Evolutionary conservation across 2,797 vertebrate genomes (phyloP), one percentile per base, ranked within the genome.

Genomic region (Lepus townsendii): DNA sequence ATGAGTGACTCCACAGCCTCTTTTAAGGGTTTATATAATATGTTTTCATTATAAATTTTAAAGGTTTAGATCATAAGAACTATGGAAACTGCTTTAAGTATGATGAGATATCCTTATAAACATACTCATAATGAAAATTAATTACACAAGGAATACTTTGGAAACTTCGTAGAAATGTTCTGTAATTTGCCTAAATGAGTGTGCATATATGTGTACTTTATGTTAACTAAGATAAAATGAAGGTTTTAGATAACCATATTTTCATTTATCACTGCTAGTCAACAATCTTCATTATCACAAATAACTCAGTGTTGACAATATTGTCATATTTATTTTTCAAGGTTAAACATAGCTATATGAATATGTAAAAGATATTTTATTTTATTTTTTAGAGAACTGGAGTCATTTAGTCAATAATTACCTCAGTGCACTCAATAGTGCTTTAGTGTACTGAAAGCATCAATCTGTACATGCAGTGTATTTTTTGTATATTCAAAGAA

Each of bases 331-430:
- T 88, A 65, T 30, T 92, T n/a, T 76, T 92, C 30, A 88, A 80
- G 60, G 19, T 6, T 71, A 66, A 72, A 69, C 88, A 30, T 62
- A 90, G 93, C 26, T 79, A 27, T n/a, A 76, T 26, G 26, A 69
- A 87, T 90, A 60, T 62, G 12, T 65, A 50, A 38, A 71, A 66
- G 16, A 38, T 24, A 63, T 88, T 83, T 75, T 24, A 63, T 88
- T 83, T 75, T 68, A 35, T 16, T 80, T 88, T 88, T 76, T 7
- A 93, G 30, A 60, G 26, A 50, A 68, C 5, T 24, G 76, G 12
- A 30, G 38, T 68, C 72, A 95, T 88, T 85, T 88, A 84, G 10
- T 92, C 38, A 84, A 84, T 88, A 88, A 84, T 90, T 83, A 47
- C 50, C 79, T 92, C 22, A 83, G 16, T 63, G 11, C 1, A 42